Conservation (phyloP, 2,113 vertebrate genomes). For the Nannospalax galili region DNA sequence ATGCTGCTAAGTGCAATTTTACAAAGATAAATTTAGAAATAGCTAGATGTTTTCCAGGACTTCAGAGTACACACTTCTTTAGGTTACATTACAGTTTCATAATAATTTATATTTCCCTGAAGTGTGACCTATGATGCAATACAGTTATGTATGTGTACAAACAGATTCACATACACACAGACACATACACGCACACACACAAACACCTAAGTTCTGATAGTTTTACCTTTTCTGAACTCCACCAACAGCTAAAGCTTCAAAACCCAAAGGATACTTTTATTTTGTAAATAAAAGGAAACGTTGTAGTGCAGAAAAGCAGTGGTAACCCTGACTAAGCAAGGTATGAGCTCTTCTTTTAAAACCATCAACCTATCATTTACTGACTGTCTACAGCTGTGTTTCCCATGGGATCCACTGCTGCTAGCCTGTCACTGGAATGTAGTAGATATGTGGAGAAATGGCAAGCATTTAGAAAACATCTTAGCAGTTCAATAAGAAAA, state of each 20-base stretch:
- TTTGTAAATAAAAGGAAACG: neutral
- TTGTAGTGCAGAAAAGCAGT: neutral
- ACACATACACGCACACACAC: neutral
- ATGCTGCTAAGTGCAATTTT: neutral
- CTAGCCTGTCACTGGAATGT: neutral
- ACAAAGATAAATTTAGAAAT: conserved; percentile 67
- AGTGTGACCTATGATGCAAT: conserved; percentile 20
- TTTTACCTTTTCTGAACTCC: neutral
- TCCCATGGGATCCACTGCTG: no score
- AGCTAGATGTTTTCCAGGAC: conserved; percentile 30
- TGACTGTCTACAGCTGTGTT: neutral
- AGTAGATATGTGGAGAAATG: neutral
- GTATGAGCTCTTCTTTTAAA: neutral
- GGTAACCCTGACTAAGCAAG: neutral
- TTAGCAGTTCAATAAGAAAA: neutral
- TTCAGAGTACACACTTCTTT: conserved; percentile 64
- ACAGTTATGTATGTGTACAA: neutral
- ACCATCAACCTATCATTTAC: neutral
- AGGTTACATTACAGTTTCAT: conserved; percentile 56
- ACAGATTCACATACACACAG: neutral
- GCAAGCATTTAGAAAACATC: neutral
- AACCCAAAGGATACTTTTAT: neutral
- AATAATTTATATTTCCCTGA: conserved; percentile 21
- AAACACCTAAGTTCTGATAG: neutral
- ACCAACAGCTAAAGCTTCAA: neutral